phyloP scores from a whole-genome alignment of 2,797 vertebrate species.

The Epinephelus coioides region DNA sequence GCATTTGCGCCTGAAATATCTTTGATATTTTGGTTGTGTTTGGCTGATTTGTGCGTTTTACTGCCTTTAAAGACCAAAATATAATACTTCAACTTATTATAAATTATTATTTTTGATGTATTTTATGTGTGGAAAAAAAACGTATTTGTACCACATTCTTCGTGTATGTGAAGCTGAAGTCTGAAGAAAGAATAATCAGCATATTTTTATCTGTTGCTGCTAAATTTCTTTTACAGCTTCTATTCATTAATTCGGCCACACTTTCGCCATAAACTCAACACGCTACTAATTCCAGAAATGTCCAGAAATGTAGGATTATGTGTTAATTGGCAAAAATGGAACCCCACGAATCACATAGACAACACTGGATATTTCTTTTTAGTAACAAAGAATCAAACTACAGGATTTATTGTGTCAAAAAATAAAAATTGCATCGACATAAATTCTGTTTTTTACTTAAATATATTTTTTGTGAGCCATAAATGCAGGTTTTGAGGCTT shows the following conservation, averaged over 20 bases:
- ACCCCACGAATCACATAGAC: not conserved
- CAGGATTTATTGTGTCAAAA: not conserved
- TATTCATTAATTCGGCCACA: not conserved
- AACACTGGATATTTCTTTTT: not conserved
- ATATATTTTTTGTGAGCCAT: not conserved
- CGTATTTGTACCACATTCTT: not conserved
- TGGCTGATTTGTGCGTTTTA: not conserved
- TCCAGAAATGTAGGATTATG: not conserved
- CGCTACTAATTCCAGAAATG: not conserved
- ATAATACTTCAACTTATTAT: not conserved
- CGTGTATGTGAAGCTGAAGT: not conserved
- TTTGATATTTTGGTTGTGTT: not conserved
- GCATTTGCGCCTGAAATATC: not conserved
- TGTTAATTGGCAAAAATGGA: not conserved
- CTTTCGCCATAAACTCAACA: not conserved
- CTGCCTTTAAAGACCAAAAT: not conserved
- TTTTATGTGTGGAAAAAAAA: not conserved
- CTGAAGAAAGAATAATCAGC: not conserved
- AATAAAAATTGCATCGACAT: accelerated
- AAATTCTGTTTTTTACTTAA: not conserved
- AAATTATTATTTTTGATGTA: not conserved
- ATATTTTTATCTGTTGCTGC: not conserved
- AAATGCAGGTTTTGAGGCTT: not conserved
- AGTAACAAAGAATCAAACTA: not conserved
- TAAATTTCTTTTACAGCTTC: not conserved